phyloP scores from a whole-genome alignment of 2,797 vertebrate species.

The Eidolon dupreanum region DNA sequence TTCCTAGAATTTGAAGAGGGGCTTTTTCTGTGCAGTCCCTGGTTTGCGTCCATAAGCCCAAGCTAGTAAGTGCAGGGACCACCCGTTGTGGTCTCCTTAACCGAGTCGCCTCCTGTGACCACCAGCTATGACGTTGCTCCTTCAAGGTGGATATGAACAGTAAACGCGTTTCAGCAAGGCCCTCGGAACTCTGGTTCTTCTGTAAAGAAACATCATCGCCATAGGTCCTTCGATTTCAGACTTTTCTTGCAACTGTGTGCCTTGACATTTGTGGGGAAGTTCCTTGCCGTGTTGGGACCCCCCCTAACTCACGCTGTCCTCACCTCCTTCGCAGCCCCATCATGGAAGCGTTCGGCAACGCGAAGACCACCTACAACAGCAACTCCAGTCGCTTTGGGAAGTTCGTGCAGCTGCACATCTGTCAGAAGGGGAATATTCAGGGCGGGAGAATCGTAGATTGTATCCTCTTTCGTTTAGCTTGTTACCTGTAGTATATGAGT shows the following conservation, averaged over 20 bases:
- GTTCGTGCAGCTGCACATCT: slow-evolving; percentile 96
- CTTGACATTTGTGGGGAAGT: not conserved
- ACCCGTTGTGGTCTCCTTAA: fast-evolving
- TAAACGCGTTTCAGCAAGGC: not conserved
- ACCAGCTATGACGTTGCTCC: not conserved
- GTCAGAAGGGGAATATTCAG: slow-evolving; percentile 97
- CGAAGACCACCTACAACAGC: slow-evolving; percentile 98
- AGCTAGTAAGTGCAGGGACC: fast-evolving
- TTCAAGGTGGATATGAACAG: fast-evolving
- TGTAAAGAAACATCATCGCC: not conserved
- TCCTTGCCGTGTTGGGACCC: not conserved
- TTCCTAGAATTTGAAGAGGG: not conserved
- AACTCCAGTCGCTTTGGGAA: slow-evolving; percentile 99
- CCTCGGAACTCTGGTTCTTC: not conserved
- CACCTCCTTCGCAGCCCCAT: slow-evolving; percentile 90
- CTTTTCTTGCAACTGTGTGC: fast-evolving
- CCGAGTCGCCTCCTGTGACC: fast-evolving
- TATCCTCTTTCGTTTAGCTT: slow-evolving; percentile 89
- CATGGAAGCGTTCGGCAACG: slow-evolving; percentile 99
- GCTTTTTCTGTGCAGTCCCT: not conserved
- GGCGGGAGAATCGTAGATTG: slow-evolving; percentile 97
- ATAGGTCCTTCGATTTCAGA: not conserved
- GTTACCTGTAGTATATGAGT: not conserved
- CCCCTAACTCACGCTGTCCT: not conserved
- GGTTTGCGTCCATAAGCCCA: not conserved